Conservation (phyloP, 1,140 invertebrate genomes). For the Adoxophyes honmai region DNA sequence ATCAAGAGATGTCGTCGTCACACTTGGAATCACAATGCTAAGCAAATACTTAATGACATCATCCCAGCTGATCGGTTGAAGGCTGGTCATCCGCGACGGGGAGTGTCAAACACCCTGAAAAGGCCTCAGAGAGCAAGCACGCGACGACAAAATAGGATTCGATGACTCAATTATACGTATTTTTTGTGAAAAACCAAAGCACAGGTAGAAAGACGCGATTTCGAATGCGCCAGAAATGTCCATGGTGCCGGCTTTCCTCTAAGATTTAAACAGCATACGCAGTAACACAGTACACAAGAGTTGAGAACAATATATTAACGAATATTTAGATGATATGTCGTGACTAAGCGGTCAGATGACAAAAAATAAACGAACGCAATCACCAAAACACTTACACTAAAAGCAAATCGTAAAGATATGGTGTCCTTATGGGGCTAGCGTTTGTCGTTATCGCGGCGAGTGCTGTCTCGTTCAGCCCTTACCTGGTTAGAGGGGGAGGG, state of each 20-base stretch:
- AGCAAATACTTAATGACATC: conserved; percentile 8
- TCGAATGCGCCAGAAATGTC: background rate
- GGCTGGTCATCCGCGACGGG: background rate
- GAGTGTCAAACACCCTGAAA: conserved; percentile 9
- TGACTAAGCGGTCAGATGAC: background rate
- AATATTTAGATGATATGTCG: background rate
- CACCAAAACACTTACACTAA: conserved; percentile 1
- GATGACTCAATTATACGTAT: conserved; percentile 3
- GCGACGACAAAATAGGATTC: background rate
- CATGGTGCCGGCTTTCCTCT: background rate
- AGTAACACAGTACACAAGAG: no score
- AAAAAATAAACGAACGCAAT: background rate
- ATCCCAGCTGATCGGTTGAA: conserved; percentile 13
- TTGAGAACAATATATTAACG: background rate
- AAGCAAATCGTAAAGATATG: conserved; percentile 4
- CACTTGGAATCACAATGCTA: background rate
- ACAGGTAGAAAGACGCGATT: background rate
- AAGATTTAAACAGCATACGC: no score
- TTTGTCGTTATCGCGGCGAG: background rate
- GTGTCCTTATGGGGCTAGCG: background rate
- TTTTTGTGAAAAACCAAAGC: no score
- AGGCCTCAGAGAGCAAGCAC: background rate
- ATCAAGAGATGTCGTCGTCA: no score
- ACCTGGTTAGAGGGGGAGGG: background rate
- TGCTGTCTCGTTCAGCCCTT: background rate